A percentile compares a stretch with the other conserved stretches of the same genome.
These are phyloP conservation scores for Chymomyza procnemis DNA, from an alignment of 2,888 invertebrate genomes.

Conservation along the genomic window DNA sequence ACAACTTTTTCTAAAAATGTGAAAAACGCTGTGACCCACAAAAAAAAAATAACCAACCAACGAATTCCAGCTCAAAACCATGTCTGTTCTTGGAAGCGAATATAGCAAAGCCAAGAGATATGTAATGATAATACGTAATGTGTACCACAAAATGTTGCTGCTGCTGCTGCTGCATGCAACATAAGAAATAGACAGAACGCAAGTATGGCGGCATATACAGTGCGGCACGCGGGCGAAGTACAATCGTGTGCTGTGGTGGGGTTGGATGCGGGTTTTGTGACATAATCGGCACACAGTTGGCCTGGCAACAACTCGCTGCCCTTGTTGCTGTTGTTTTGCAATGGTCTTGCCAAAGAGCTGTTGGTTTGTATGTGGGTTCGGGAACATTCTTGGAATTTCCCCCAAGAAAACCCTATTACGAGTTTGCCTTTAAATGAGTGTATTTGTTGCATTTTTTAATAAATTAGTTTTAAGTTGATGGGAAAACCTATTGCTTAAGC, in stretches of 20 bases:
- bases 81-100: conserved; percentile 32
- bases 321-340: conserved; percentile 18
- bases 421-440: neutral
- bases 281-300: conserved; percentile 65
- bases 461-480: neutral
- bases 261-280: conserved; percentile 41
- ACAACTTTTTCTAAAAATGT: conserved; percentile 17
- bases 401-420: neutral
- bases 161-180: neutral
- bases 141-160: conserved; percentile 29
- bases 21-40: conserved; percentile 8
- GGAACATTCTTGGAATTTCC: neutral
- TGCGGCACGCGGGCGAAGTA: conserved; percentile 14
- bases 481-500: neutral
- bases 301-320: conserved; percentile 51
- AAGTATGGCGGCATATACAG: too few relatives aligned
- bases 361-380: neutral
- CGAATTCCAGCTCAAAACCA: conserved; percentile 18
- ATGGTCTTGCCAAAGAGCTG: neutral
- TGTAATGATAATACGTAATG: conserved; percentile 54
- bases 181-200: neutral
- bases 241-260: conserved; percentile 22
- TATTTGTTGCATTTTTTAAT: neutral
- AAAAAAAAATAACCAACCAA: neutral
- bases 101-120: conserved; percentile 45